These are phyloP conservation scores for Cyaniris semiargus DNA, from an alignment of 2,888 invertebrate species.

Conservation along the genomic window DNA sequence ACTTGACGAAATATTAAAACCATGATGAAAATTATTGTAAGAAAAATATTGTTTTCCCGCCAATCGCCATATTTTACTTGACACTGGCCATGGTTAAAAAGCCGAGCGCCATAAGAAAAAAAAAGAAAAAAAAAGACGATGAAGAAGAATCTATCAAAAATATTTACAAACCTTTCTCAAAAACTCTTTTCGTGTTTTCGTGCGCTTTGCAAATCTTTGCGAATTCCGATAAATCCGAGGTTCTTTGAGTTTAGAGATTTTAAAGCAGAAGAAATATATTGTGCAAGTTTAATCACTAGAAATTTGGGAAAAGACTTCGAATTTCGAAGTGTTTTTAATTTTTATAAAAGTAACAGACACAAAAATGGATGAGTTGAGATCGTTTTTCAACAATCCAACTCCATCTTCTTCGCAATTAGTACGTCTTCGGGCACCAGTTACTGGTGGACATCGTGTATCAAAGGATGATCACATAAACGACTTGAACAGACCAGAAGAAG, in stretches of 20 bases:
- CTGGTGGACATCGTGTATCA: conserved; percentile 60
- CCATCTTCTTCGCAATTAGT: conserved; percentile 54
- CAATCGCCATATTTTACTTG: too few relatives aligned
- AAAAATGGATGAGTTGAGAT: conserved; percentile 65
- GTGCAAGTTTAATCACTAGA: not conserved
- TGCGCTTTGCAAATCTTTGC: not conserved
- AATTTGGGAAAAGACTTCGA: not conserved
- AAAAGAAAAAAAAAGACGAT: not conserved
- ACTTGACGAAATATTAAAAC: too few relatives aligned
- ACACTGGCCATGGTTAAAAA: too few relatives aligned
- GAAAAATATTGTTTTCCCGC: too few relatives aligned
- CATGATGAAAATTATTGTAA: too few relatives aligned
- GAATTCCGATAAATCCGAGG: not conserved
- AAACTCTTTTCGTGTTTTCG: not conserved
- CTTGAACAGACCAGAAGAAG: conserved; percentile 58
- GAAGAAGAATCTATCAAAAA: not conserved
- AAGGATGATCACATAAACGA: conserved; percentile 55
- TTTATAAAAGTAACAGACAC: not conserved
- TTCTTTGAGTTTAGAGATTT: too few relatives aligned
- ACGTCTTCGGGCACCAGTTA: conserved; percentile 61
- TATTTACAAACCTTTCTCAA: not conserved
- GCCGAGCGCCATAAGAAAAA: too few relatives aligned
- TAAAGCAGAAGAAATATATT: not conserved
- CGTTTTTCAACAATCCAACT: conserved; percentile 61
- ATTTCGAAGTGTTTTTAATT: not conserved